A percentile compares a stretch with the other conserved stretches of the same genome.
Evolutionary conservation across 1,140 invertebrate species (phyloP).

Genomic region (Microplitis mediator): DNA sequence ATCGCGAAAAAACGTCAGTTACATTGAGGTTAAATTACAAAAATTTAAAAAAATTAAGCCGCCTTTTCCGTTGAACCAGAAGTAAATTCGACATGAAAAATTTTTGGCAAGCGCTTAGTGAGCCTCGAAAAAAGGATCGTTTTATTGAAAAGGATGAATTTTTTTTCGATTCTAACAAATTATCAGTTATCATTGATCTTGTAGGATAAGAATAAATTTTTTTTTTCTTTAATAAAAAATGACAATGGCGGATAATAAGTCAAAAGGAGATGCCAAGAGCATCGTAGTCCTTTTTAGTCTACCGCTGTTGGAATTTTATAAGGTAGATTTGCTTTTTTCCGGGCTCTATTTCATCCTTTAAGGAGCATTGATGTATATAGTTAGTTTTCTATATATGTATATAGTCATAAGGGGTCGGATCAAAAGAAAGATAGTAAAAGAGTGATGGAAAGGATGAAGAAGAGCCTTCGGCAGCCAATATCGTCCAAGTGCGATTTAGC

Average conservation of each 20-base stretch:
- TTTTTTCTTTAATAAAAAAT: background rate
- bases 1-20: too few species aligned
- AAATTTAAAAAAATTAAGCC: too few species aligned
- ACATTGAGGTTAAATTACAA: too few species aligned
- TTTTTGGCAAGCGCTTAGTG: too few species aligned
- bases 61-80: too few species aligned
- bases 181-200: background rate
- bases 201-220: background rate
- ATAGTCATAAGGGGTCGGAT: background rate
- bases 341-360: background rate
- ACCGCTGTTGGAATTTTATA: constrained; percentile 46
- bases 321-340: constrained; percentile 41
- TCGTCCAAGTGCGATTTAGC: constrained; percentile 50
- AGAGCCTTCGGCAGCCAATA: constrained; percentile 51
- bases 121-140: too few species aligned
- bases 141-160: too few species aligned
- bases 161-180: too few species aligned
- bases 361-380: background rate
- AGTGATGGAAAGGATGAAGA: constrained; percentile 30
- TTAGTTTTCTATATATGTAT: background rate
- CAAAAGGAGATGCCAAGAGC: background rate
- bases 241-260: constrained; percentile 7
- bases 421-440: constrained; percentile 11
- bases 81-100: too few species aligned
- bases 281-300: constrained; percentile 8